These are phyloP conservation scores for Heliopora coerulea DNA, from an alignment of 92 coral and sea anemone species.

Conservation along the genomic window DNA sequence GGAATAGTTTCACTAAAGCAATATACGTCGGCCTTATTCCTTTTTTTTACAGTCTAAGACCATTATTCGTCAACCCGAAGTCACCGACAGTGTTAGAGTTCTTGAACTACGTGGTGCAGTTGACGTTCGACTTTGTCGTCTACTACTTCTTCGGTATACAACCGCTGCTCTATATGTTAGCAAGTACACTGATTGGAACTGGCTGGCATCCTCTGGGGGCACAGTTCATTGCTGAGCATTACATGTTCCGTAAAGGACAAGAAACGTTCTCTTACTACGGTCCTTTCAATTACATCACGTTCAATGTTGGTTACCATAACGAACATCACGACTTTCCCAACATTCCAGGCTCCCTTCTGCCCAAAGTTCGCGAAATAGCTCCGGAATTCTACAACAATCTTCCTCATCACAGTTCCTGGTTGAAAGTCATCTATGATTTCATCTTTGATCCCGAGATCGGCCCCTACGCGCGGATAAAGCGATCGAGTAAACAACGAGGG, in stretches of 20 bases:
- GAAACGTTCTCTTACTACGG: slow-evolving; percentile 76
- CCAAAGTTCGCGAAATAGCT: slow-evolving; percentile 57
- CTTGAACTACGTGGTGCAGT: slow-evolving; percentile 52
- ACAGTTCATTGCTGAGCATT: slow-evolving; percentile 74
- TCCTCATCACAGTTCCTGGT: slow-evolving; percentile 62
- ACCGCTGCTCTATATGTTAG: slow-evolving; percentile 56
- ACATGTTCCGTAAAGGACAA: slow-evolving; percentile 59
- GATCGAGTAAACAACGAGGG: slow-evolving; percentile 18
- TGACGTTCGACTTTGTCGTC: slow-evolving; percentile 36
- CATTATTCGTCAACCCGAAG: slow-evolving; percentile 51
- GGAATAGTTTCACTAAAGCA: slow-evolving; percentile 48
- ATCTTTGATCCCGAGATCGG: slow-evolving; percentile 60
- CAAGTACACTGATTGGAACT: slow-evolving; percentile 53
- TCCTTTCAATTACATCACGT: slow-evolving; percentile 58
- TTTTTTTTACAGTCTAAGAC: slow-evolving; percentile 55
- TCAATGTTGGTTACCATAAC: slow-evolving; percentile 74
- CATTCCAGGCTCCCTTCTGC: slow-evolving; percentile 62
- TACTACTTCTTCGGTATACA: slow-evolving; percentile 51
- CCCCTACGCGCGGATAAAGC: slow-evolving; percentile 60
- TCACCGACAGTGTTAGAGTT: slow-evolving; percentile 50
- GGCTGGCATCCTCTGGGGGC: slow-evolving; percentile 69
- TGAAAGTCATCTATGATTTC: slow-evolving; percentile 63
- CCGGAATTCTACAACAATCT: slow-evolving; percentile 61
- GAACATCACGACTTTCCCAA: slow-evolving; percentile 75
- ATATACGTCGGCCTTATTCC: slow-evolving; percentile 56